These are phyloP conservation scores for Wasmannia auropunctata DNA, from an alignment of 1,140 invertebrate genomes.

Conservation along the genomic window DNA sequence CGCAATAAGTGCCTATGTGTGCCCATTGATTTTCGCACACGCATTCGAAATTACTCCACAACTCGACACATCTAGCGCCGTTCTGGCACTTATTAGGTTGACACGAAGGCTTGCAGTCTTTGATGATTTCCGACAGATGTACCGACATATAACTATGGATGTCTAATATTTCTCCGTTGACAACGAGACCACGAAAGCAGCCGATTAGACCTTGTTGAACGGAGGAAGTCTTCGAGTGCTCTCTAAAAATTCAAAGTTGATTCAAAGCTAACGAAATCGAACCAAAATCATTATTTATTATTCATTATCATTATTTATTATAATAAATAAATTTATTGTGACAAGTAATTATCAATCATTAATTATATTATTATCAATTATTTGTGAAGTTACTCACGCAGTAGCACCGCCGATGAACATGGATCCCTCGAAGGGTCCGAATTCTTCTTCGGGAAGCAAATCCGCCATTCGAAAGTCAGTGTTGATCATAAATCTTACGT, in stretches of 20 bases:
- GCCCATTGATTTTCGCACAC: conserved; percentile 96
- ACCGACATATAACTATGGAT: conserved; percentile 98
- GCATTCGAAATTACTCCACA: conserved; percentile 96
- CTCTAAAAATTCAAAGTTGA: conserved; percentile 85
- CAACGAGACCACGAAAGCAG: conserved; percentile 95
- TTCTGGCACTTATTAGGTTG: conserved; percentile 97
- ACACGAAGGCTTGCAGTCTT: conserved; percentile 96
- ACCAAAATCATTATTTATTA: not conserved
- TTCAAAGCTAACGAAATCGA: not conserved
- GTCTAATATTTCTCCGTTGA: conserved; percentile 95
- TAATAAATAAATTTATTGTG: not conserved
- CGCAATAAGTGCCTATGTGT: conserved; percentile 94
- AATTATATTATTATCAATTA: too few relatives aligned
- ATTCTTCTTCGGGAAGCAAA: conserved; percentile 93
- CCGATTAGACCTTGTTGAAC: conserved; percentile 95
- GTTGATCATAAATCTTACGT: conserved; percentile 97
- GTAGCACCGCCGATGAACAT: conserved; percentile 97
- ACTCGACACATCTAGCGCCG: conserved; percentile 94
- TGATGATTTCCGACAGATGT: conserved; percentile 94
- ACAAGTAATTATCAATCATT: not conserved
- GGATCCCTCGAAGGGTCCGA: conserved; percentile 96
- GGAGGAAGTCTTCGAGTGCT: conserved; percentile 91
- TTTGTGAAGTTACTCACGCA: conserved; percentile 87
- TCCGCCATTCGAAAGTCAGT: conserved; percentile 95
- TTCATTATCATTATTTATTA: not conserved